Evolutionary conservation across 2,113 vertebrate genomes (phyloP), one percentile per base, ranked within the genome.

Genomic region (Leucosticte australis): DNA sequence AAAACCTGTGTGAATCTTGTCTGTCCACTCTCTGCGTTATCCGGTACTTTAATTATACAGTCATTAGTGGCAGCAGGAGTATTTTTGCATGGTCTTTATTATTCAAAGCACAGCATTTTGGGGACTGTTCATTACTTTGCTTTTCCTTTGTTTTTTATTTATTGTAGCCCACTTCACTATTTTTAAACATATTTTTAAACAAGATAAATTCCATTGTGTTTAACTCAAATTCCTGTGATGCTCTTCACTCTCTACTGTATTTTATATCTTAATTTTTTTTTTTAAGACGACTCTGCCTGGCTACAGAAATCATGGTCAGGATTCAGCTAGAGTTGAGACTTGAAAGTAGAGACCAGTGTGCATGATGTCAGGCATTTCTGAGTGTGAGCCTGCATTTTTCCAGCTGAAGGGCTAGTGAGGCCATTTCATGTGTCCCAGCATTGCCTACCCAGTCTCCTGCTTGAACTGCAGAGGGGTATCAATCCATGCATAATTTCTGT

Each of bases 251-350:
- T 27, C 37, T 7, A 10, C 39, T 37, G 4, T 44, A 31, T 59
- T 13, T 78, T 55, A 7, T 8, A 26, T 26, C 31, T 65, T 50
- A n/a, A 5, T 46, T 50, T 39, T 37, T 41, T 55, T 56, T 62
- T 57, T 53, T 52, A 64, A 60, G n/a, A 41, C 0, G 0, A 27
- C n/a, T 33, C 8, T 78, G 28, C 31, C 2, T 74, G 27, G 6
- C 33, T 60, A 9, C 82, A 62, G 35, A 50, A 85, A 35, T 70
- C 10, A 39, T 20, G 33, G 3, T 78, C 76, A 46, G 35, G 53
- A 56, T 82, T 85, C 62, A 83, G 42, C 9, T 50, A 5, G 27
- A 67, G 41, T 21, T 59, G 27, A 70, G n/a, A 70, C 22, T 57
- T 81, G 11, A 20, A 59, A 39, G 52, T 49, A 7, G 35, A 33